A percentile compares a stretch with the other conserved stretches of the same genome.
These are phyloP conservation scores for Phylloscopus collybita DNA, from an alignment of 2,797 vertebrate genomes.

Conservation along the genomic window DNA sequence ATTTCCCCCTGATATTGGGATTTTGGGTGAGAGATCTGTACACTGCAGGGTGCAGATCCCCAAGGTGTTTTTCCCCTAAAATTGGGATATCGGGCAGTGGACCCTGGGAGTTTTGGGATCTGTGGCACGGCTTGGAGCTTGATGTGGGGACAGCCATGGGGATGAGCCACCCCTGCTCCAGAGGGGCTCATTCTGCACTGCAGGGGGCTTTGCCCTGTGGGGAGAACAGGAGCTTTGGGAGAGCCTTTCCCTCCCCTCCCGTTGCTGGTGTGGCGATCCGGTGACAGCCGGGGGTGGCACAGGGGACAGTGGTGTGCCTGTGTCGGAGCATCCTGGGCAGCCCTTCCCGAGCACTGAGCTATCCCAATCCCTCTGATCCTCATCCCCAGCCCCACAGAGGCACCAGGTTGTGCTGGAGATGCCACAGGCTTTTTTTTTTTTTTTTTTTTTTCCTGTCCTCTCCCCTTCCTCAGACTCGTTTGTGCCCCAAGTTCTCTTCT, in stretches of 20 bases:
- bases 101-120: background rate
- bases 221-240: background rate
- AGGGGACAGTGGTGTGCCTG: background rate
- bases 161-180: background rate
- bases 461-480: background rate
- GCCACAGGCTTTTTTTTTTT: background rate
- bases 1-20: background rate
- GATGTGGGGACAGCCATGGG: rapidly evolving
- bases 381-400: background rate
- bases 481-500: background rate
- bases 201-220: background rate
- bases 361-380: rapidly evolving
- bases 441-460: background rate
- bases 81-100: rapidly evolving
- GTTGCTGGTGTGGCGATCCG: rapidly evolving
- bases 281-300: background rate
- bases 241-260: background rate
- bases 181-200: background rate
- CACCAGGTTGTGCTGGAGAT: background rate
- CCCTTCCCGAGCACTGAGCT: rapidly evolving
- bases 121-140: background rate
- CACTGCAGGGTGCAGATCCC: rapidly evolving
- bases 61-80: background rate
- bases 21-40: too few species aligned
- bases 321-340: background rate